These are phyloP conservation scores for Pluvialis apricaria DNA, from an alignment of 2,113 vertebrate genomes.

Conservation along the genomic window DNA sequence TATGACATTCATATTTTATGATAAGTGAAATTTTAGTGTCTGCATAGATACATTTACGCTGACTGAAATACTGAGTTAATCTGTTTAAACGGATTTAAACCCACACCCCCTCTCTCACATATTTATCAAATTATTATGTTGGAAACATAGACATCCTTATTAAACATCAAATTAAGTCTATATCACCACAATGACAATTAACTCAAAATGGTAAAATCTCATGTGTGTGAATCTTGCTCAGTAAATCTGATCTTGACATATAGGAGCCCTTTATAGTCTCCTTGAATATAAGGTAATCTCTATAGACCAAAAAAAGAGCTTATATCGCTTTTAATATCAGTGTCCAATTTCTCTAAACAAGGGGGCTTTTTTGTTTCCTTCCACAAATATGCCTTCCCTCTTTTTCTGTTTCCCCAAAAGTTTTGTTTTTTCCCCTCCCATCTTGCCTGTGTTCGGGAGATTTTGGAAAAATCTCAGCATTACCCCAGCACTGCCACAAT, in stretches of 20 bases:
- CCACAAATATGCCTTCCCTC: background rate
- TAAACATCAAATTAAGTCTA: background rate
- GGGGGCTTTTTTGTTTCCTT: background rate
- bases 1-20: background rate
- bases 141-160: background rate
- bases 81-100: background rate
- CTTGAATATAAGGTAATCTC: background rate
- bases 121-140: background rate
- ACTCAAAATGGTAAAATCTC: background rate
- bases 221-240: background rate
- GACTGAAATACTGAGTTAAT: background rate
- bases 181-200: background rate
- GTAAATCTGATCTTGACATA: background rate
- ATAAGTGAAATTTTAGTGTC: background rate
- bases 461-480: background rate
- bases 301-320: background rate
- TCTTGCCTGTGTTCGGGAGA: background rate
- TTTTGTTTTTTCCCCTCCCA: background rate
- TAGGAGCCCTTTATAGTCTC: background rate
- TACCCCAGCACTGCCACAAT: background rate
- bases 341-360: background rate
- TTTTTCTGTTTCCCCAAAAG: background rate
- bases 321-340: rapidly evolving
- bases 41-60: background rate
- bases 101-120: background rate